These are phyloP conservation scores for Diogma glabrata DNA, from an alignment of 2,888 invertebrate species.

Conservation along the genomic window DNA sequence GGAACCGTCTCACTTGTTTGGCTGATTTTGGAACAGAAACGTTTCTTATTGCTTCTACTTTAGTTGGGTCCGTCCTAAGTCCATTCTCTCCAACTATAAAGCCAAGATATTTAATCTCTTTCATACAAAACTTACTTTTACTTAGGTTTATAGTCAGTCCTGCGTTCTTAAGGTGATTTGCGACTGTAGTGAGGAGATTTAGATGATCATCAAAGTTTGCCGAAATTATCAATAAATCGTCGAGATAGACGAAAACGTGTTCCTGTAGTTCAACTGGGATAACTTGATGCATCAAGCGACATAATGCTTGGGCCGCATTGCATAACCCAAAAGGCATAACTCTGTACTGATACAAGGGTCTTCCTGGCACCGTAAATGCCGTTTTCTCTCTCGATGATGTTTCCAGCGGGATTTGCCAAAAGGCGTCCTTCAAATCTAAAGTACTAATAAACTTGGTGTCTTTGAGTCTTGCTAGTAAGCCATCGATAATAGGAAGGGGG, in stretches of 20 bases:
- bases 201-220: constrained; percentile 8
- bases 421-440: constrained; percentile 21
- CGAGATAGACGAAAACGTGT: constrained; percentile 12
- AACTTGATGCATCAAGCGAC: constrained; percentile 20
- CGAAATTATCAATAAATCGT: constrained; percentile 3
- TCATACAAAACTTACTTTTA: constrained; percentile 6
- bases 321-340: constrained; percentile 17
- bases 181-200: background rate
- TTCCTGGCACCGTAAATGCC: constrained; percentile 16
- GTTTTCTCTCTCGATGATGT: constrained; percentile 18
- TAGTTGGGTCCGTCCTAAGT: background rate
- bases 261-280: constrained; percentile 18
- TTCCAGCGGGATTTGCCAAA: constrained; percentile 16
- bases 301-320: constrained; percentile 15
- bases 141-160: constrained; percentile 9
- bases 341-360: constrained; percentile 14
- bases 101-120: constrained; percentile 9
- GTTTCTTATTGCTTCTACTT: background rate
- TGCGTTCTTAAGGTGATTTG: background rate
- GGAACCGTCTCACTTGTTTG: background rate
- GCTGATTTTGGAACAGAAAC: background rate
- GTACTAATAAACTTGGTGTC: constrained; percentile 22
- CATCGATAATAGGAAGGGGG: constrained; percentile 9
- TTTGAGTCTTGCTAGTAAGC: constrained; percentile 10
- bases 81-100: constrained; percentile 13